A percentile compares a stretch with the other conserved stretches of the same genome.
phyloP scores from a whole-genome alignment of 2,797 vertebrate species.

The Clamator glandarius region DNA sequence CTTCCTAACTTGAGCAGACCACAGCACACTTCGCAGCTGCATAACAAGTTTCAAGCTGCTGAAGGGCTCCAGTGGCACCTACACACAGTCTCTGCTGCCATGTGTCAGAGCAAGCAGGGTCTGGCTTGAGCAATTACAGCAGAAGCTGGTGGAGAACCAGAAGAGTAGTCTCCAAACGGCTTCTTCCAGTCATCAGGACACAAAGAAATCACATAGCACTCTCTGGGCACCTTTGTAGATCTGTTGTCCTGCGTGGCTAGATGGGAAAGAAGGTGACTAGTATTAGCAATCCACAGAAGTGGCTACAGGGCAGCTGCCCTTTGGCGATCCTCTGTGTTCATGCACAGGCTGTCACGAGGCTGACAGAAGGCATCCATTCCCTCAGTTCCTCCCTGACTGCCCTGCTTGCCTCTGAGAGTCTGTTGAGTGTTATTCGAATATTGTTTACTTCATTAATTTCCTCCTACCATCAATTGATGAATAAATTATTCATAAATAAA shows the following conservation, averaged over 20 bases:
- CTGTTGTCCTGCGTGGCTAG: not conserved
- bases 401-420: not conserved
- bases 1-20: not conserved
- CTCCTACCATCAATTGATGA: constrained; percentile 16
- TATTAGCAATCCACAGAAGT: not conserved
- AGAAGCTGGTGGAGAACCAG: not conserved
- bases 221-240: not conserved
- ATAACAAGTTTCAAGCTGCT: not conserved
- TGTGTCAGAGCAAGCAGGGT: fast-evolving
- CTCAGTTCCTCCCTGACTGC: not conserved
- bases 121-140: not conserved
- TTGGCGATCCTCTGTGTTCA: not conserved
- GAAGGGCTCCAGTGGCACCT: not conserved
- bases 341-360: not conserved
- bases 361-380: not conserved
- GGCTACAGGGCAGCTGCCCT: not conserved
- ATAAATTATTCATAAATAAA: constrained; percentile 62
- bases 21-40: not conserved
- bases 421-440: not conserved
- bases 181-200: fast-evolving
- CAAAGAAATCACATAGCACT: fast-evolving
- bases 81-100: not conserved
- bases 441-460: constrained; percentile 60
- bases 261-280: not conserved
- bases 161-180: not conserved